Evolutionary conservation across 2,113 vertebrate species (phyloP), one percentile per base, ranked within the genome.

Genomic region (Oreotragus oreotragus): DNA sequence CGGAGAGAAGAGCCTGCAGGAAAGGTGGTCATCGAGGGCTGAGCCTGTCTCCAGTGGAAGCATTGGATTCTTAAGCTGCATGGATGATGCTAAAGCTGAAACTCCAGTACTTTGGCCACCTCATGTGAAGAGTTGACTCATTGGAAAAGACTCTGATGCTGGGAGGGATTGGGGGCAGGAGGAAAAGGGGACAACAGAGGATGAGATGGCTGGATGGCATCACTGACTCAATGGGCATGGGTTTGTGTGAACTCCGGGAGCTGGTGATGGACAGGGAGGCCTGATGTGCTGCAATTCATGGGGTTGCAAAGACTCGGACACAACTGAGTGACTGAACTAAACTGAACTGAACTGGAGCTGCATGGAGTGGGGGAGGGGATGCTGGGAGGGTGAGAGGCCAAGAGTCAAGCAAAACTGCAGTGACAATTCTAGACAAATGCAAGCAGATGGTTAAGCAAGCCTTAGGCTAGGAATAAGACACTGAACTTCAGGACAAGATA

Each of bases 211-310:
- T 60, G 27, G 58, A 60, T 60, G 58, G 58, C 58, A 60, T 60
- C 58, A 60, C 12, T 0, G 27, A 28, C 58, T 60, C 58, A 0
- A 28, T 60, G 58, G 58, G 28, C 5, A 1, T 60, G 58, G 13
- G 27, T 60, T 1, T 60, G 58, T 28, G 23, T 60, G 58, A 60
- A 60, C 58, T 28, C 58, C 0, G 11, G 58, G 27, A 60, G 58
- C 6, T 60, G 12, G 27, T 60, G 58, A 60, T 60, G 27, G 58
- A 60, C 58, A 28, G 58, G 58, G 58, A 60, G 58, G 58, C 58
- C 58, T 60, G 27, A 12, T 0, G 5, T 60, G 58, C 27, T 60
- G 58, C 5, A 6, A 2, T 28, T 60, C 5, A 60, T 28, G 58
- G 58, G 58, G 58, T 60, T 11, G 2, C 58, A 60, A 28, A 60